phyloP scores from a whole-genome alignment of 2,888 invertebrate species.

The Lithosia quadra region DNA sequence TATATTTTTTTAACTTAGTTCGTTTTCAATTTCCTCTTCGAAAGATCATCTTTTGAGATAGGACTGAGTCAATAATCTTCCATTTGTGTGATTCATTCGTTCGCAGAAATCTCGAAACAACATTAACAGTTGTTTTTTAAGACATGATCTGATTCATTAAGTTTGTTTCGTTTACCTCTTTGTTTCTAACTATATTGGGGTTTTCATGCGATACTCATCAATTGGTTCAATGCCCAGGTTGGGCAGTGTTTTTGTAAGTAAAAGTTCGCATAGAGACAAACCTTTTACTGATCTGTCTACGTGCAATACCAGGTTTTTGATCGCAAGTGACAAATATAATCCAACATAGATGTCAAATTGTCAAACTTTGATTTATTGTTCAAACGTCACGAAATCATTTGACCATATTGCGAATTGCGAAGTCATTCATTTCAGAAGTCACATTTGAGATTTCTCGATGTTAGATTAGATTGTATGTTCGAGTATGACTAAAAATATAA shows the following conservation, averaged over 20 bases:
- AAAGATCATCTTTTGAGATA: conserved; percentile 16
- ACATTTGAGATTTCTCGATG: background rate
- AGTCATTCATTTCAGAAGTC: background rate
- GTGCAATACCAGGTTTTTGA: background rate
- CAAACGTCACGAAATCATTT: background rate
- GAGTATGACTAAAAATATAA: background rate
- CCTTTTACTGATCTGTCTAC: background rate
- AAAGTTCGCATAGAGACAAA: background rate
- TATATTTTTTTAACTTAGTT: no score
- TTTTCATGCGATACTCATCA: background rate
- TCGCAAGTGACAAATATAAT: background rate
- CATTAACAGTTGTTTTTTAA: conserved; percentile 4
- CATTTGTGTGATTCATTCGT: conserved; percentile 19
- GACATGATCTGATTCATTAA: conserved; percentile 15
- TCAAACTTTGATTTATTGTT: conserved; percentile 1
- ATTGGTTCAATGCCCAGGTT: background rate
- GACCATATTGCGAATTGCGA: background rate
- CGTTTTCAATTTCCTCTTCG: background rate
- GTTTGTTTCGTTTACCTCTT: background rate
- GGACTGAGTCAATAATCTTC: conserved; percentile 15
- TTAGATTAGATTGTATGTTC: background rate
- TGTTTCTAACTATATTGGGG: background rate
- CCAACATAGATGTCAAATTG: conserved; percentile 2
- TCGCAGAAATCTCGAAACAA: conserved; percentile 14
- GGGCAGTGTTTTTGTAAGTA: background rate